phyloP scores from a whole-genome alignment of 2,113 vertebrate species.

The Eira barbara region DNA sequence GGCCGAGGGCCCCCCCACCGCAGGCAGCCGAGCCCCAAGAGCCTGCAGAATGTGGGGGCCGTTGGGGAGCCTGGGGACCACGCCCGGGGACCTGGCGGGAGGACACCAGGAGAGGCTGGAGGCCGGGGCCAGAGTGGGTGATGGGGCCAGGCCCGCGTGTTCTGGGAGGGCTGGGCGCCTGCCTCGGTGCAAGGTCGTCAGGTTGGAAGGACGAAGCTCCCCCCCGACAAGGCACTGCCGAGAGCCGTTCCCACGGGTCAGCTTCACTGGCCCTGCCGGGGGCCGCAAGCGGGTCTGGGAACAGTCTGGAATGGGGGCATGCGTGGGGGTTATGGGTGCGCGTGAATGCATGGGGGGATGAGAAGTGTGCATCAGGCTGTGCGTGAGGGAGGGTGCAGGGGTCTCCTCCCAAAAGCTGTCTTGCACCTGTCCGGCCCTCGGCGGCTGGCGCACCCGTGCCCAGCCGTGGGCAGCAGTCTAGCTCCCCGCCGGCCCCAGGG shows the following conservation, averaged over 20 bases:
- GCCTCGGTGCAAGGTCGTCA: too few species aligned
- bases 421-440: neutral
- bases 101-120: neutral
- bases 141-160: fast-evolving
- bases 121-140: fast-evolving
- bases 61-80: neutral
- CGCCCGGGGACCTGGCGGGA: neutral
- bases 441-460: neutral
- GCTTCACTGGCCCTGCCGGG: fast-evolving
- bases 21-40: neutral
- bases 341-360: fast-evolving
- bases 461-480: neutral
- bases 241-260: too few species aligned
- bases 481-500: neutral
- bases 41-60: neutral
- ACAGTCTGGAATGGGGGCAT: neutral
- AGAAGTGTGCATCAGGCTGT: neutral
- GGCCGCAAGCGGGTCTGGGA: neutral
- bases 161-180: neutral
- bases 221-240: too few species aligned
- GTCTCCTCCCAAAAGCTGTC: neutral
- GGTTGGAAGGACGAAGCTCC: too few species aligned
- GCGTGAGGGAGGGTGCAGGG: fast-evolving
- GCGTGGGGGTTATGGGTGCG: fast-evolving
- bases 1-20: neutral